These are phyloP conservation scores for western clawed frog (Xenopus tropicalis) DNA, from an alignment of 2,113 vertebrate genomes.

Conservation along the genomic window UCB_Xtro_10.0 CM004445.2:103733001-103733500, in stretches of 20 bases:
- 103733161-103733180: slow-evolving; percentile 49
- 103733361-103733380: slow-evolving; percentile 67
- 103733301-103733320: slow-evolving; percentile 91
- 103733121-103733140: slow-evolving; percentile 68
- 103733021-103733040: slow-evolving; percentile 54
- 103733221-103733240: background rate
- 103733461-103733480: background rate
- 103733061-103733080: slow-evolving; percentile 70
- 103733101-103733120: slow-evolving; percentile 67
- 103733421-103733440: background rate
- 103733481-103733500: too few species aligned
- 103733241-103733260: background rate
- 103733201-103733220: background rate
- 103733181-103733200: background rate
- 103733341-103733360: slow-evolving; percentile 90
- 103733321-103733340: slow-evolving; percentile 93
- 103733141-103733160: slow-evolving; percentile 58
- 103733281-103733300: slow-evolving; percentile 31
- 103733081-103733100: slow-evolving; percentile 72
- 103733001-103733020: slow-evolving; percentile 53
- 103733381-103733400: slow-evolving; percentile 86
- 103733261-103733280: slow-evolving; percentile 53
- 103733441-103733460: slow-evolving; percentile 11
- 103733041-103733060: slow-evolving; percentile 69
- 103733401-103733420: slow-evolving; percentile 85